Base-by-base conservation (phyloP, 2,797 vertebrate species). In the Bradypodion ventrale region DNA sequence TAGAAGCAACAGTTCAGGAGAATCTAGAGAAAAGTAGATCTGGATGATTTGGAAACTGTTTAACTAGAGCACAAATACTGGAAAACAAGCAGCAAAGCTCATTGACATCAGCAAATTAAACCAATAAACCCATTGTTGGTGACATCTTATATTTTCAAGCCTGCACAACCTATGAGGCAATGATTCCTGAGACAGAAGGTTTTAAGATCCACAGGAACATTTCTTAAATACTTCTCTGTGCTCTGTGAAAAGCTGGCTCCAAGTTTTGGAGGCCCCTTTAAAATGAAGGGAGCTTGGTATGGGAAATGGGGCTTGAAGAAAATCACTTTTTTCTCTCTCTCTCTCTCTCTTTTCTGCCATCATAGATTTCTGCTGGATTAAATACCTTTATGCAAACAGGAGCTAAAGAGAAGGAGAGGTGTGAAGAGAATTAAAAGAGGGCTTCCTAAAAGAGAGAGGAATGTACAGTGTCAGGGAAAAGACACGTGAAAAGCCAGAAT, bases 1-100 rank as follows among this genome's bases (percentile, higher is more conserved):
- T 88, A 85, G 87, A 44, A 88, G 83, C 13, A 83, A 32, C 5
- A 25, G 85, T 65, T 40, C 35, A 40, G 44, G 40, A 63, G 40
- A 72, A 44, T 6, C 0, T 2, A 5, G 2, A 1, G 10, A 60
- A 63, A 70, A 65, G 37, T 12, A 83, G 2, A 7, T 74, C 15
- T 66, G 44, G 44, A 32, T 29, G 35, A 27, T 63, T 68, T 52
- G n/a, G 44, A 69, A 6, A 76, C 16, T 29, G 13, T 29, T 79
- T 66, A 23, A 66, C 0, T 78, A 35, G 13, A 42, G 44, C 10
- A 79, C 21, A 49, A 9, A 27, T 32, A 25, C 4, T 7, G 60
- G 2, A 78, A 10, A 79, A 44, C 23, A 83, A 9, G 3, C 1
- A 74, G 77, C 7, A 6, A 49, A 42, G 5, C 2, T 59, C 19